These are phyloP conservation scores for Campylorhamphus procurvoides DNA, from an alignment of 2,113 vertebrate genomes.

Conservation along the genomic window DNA sequence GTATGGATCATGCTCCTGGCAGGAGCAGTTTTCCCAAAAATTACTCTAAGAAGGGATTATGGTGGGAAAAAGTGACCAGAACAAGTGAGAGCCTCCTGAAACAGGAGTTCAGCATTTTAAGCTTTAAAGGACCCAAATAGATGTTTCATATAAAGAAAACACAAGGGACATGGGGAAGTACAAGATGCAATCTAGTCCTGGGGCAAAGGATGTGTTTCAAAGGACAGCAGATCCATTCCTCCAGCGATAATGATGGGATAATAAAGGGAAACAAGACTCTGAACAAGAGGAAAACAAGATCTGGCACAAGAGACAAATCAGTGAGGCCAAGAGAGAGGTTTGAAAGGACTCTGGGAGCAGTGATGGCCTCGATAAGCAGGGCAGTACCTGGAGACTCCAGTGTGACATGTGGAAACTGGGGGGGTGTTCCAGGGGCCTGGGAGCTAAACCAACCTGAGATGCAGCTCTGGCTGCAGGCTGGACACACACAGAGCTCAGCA, in stretches of 20 bases:
- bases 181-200: background rate
- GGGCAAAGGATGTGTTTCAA: background rate
- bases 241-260: background rate
- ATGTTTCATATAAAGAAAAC: background rate
- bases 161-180: background rate
- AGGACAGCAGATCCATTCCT: background rate
- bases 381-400: too few species aligned
- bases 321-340: background rate
- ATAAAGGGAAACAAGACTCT: background rate
- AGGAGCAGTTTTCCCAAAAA: background rate
- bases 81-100: background rate
- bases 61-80: background rate
- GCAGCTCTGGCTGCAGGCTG: background rate
- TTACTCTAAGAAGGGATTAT: background rate
- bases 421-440: background rate
- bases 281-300: background rate
- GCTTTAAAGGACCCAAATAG: background rate
- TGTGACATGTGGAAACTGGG: fast-evolving
- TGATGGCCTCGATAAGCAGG: background rate
- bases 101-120: background rate
- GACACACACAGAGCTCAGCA: fast-evolving
- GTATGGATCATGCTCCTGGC: background rate
- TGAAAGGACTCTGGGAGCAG: background rate
- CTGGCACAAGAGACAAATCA: background rate
- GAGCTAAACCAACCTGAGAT: background rate